Evolutionary conservation across 2,113 vertebrate species (phyloP).

Genomic region (Gasterosteus aculeatus): DNA sequence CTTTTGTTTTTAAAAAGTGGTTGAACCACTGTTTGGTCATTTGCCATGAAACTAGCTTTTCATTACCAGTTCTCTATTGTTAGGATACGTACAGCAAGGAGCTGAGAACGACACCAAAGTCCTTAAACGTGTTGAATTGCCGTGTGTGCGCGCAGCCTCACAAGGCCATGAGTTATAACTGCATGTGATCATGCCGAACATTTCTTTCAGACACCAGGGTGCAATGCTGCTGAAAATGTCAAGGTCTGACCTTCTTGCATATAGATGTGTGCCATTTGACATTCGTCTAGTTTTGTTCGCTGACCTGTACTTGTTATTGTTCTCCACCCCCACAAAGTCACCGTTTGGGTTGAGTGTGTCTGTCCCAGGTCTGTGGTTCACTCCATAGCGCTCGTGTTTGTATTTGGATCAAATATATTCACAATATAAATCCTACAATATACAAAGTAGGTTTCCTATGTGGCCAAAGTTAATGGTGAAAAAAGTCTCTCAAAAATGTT

Average conservation of each 20-base stretch:
- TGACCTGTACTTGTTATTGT: constrained; percentile 13
- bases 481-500: not conserved
- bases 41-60: not conserved
- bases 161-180: constrained; percentile 19
- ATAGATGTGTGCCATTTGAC: constrained; percentile 57
- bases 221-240: constrained; percentile 64
- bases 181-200: constrained; percentile 59
- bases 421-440: not conserved
- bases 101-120: not conserved
- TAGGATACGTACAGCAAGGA: not conserved
- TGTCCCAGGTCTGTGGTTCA: constrained; percentile 9
- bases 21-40: not conserved
- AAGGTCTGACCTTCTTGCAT: constrained; percentile 51
- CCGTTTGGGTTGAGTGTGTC: not conserved
- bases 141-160: not conserved
- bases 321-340: not conserved
- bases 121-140: not conserved
- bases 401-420: not conserved
- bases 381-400: not conserved
- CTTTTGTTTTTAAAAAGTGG: not conserved
- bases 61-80: not conserved
- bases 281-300: constrained; percentile 12
- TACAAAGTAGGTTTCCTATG: not conserved
- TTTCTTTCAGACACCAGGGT: constrained; percentile 79
- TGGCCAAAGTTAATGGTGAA: not conserved